Conservation (phyloP, 1,140 invertebrate species). For the Notospermus geniculatus region DNA sequence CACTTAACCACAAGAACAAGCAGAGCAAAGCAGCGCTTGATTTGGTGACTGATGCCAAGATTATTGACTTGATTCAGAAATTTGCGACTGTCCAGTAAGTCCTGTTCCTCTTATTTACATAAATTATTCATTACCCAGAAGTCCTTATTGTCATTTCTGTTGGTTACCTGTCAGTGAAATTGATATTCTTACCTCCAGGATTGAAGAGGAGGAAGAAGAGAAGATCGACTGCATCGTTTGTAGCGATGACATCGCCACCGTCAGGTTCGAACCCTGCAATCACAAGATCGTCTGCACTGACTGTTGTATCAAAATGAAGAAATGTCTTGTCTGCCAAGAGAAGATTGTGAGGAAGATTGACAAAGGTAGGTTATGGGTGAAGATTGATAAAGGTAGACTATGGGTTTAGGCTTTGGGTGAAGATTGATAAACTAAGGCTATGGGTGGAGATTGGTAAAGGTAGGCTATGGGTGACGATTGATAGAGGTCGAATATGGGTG, state of each 20-base stretch:
- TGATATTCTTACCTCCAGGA: too few species aligned
- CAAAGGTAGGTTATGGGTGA: slow-evolving; percentile 27
- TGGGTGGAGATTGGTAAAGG: background rate
- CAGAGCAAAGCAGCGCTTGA: slow-evolving; percentile 67
- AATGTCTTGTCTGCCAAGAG: slow-evolving; percentile 70
- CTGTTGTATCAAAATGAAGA: slow-evolving; percentile 76
- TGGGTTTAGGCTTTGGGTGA: too few species aligned
- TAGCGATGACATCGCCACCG: slow-evolving; percentile 64
- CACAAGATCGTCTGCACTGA: slow-evolving; percentile 75
- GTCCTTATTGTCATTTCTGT: too few species aligned
- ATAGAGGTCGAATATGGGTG: slow-evolving; percentile 28
- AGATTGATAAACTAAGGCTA: slow-evolving; percentile 41
- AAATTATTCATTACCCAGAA: too few species aligned
- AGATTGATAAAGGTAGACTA: background rate
- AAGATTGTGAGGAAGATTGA: slow-evolving; percentile 60
- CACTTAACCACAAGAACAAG: slow-evolving; percentile 66
- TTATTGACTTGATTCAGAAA: slow-evolving; percentile 42
- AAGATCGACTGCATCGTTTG: slow-evolving; percentile 68
- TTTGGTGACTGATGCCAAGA: slow-evolving; percentile 55
- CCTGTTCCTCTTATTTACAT: too few species aligned
- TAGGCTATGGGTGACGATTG: slow-evolving; percentile 42
- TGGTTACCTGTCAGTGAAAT: too few species aligned
- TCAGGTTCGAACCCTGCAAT: slow-evolving; percentile 72
- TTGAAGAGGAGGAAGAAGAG: slow-evolving; percentile 9
- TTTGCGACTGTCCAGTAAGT: too few species aligned